Conservation (phyloP, 2,888 invertebrate species). For the Petrolisthes cinctipes region DNA sequence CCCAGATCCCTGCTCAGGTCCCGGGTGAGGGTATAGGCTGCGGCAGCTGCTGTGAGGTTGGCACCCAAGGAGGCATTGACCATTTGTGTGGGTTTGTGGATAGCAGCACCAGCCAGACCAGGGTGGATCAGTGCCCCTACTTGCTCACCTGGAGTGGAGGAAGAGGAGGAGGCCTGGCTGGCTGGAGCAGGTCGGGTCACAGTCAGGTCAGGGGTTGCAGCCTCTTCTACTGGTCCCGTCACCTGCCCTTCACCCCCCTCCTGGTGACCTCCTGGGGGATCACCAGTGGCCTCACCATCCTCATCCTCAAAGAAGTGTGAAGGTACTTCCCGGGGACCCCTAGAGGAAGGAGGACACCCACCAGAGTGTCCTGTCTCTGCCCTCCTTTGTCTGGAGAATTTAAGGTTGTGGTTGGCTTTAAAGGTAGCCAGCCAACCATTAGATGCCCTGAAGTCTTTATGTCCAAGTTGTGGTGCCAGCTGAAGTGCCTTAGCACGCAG, state of each 20-base stretch:
- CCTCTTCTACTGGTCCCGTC: slow-evolving; percentile 23
- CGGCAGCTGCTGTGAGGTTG: slow-evolving; percentile 50
- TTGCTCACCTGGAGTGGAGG: slow-evolving; percentile 35
- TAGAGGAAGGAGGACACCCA: background rate
- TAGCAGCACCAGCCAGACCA: slow-evolving; percentile 30
- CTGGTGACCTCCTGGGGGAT: background rate
- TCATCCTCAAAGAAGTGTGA: slow-evolving; percentile 17
- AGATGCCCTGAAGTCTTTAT: slow-evolving; percentile 64
- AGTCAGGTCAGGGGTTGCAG: background rate
- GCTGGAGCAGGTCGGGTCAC: background rate
- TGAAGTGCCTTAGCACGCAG: slow-evolving; percentile 64
- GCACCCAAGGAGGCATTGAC: slow-evolving; percentile 50
- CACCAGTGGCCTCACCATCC: background rate
- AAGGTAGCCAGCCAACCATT: slow-evolving; percentile 66
- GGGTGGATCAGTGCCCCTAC: slow-evolving; percentile 35
- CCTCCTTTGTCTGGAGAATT: slow-evolving; percentile 52
- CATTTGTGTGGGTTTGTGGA: slow-evolving; percentile 57
- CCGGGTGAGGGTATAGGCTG: slow-evolving; percentile 55
- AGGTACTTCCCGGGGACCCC: background rate
- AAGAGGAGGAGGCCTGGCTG: slow-evolving; percentile 11
- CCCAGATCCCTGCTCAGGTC: slow-evolving; percentile 40
- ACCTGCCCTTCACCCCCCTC: slow-evolving; percentile 14
- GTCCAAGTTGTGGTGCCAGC: slow-evolving; percentile 63
- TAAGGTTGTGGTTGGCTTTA: slow-evolving; percentile 63
- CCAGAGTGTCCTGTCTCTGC: slow-evolving; percentile 22